phyloP scores from a whole-genome alignment of 2,113 vertebrate species.

The Deroptyus accipitrinus region DNA sequence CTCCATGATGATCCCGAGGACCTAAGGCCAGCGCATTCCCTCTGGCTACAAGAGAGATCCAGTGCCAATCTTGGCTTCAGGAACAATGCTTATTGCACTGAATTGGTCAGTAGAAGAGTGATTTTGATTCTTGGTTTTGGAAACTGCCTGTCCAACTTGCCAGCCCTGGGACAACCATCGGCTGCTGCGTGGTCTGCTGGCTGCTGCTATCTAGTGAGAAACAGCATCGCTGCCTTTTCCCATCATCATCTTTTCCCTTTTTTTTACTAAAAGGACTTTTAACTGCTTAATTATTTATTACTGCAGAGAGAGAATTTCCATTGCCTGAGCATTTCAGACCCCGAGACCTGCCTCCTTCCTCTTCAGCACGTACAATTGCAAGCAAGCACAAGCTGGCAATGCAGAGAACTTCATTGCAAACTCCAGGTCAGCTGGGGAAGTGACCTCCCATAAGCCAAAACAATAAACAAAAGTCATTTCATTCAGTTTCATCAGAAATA shows the following conservation, averaged over 20 bases:
- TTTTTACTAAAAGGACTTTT: background rate
- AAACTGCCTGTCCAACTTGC: background rate
- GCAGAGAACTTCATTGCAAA: no score
- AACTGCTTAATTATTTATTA: background rate
- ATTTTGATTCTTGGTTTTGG: background rate
- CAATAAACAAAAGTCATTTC: background rate
- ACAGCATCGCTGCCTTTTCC: background rate
- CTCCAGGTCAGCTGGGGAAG: background rate
- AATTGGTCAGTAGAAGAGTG: background rate
- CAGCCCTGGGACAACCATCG: background rate
- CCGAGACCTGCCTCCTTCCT: background rate
- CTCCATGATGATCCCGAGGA: accelerated
- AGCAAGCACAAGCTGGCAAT: background rate
- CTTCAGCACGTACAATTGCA: accelerated
- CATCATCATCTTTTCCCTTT: background rate
- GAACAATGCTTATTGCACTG: background rate
- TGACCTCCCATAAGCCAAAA: background rate
- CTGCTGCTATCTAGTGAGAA: background rate
- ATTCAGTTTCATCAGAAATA: background rate
- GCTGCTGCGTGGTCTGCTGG: background rate
- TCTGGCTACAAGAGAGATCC: background rate
- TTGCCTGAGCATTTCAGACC: background rate
- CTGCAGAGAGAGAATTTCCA: background rate
- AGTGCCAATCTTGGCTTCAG: background rate
- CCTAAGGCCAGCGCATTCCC: accelerated